Evolutionary conservation across 2,113 vertebrate species (phyloP), one percentile per base, ranked within the genome.

Genomic region (Prietella phreatophila): DNA sequence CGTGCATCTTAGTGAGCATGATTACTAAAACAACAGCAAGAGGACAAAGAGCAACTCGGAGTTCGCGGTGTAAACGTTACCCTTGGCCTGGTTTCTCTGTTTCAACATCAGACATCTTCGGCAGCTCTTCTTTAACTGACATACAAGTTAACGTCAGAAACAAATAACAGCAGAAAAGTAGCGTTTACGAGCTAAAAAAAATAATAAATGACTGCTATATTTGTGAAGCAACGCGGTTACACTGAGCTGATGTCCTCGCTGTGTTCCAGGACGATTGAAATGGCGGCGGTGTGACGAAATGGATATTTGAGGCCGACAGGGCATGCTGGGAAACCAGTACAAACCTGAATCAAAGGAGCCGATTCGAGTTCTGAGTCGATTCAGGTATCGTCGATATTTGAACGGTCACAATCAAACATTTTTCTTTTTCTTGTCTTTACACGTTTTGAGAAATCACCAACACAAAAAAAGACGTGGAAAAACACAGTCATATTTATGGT

Each of bases 71-170:
- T 56, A 22, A 58, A 25, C 36, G 13, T 92, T 84, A 95, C 95
- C 94, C 94, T 50, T 91, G 91, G 78, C 47, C 91, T 80, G 56
- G 65, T 58, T 92, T 92, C 85, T 95, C 94, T 1, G 88, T 17
- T 6, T 65, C 55, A 33, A 61, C 71, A 87, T 96, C 95, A 90
- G 84, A 91, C 95, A 96, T 96, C 82, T 92, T 87, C 27, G 61
- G 56, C 36, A 55, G 19, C 67, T 61, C 42, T 27, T 81, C 4
- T 78, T 71, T 58, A 71, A 19, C 15, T 36, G 42, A 61, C 76
- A 82, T 81, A 25, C 56, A 69, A 81, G 13, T 19, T 36, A 80
- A 27, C 11, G 33, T 22, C 6, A 53, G 69, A 69, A 81, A 2
- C 9, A 14, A 33, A 2, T 4, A 20, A 22, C 0, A 20, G 17